Base-by-base conservation (phyloP, 2,113 vertebrate species). In the Arizona elegans region DNA sequence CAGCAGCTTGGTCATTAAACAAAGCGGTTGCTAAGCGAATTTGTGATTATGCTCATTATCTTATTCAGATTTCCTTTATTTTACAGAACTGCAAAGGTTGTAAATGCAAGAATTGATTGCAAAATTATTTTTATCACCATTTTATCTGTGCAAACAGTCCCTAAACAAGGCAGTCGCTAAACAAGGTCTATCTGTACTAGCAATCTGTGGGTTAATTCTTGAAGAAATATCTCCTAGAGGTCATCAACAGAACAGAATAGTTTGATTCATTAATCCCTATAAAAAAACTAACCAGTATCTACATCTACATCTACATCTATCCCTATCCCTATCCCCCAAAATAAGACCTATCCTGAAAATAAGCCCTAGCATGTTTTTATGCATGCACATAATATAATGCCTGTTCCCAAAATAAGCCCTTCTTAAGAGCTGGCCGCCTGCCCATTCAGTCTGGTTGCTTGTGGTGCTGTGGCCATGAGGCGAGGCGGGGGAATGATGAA, bases 401-500 rank as follows among this genome's bases (percentile, higher is more conserved):
- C 58, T 59, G 24, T 21, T 59, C 58, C 58, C 58, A 9, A 26
- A 62, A 62, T 26, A 26, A 62, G 55, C 17, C 4, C 13, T 54
- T 0, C 10, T 54, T 54, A 54, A 54, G 54, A 19, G 55, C 55
- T 15, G 55, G 3, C 55, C 5, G 12, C 15, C 55, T 56, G 55
- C 23, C 23, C 24, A 62, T 62, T 62, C 58, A 24, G 2, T 26
- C 58, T 59, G 2, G 23, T 26, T 59, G 58, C 58, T 59, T 8
- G 9, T 0, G 58, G 1, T 59, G 58, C 58, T 0, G 1, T 59
- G 58, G 23, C 58, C 21, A 56, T 0, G 17, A 19, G 55, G 8
- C 1, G 8, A 59, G 23, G 58, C 2, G 8, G 58, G 23, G 23
- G 23, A 59, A 23, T 59, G 58, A 1, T 58, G 21, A 21, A 58